These are phyloP conservation scores for Diogma glabrata DNA, from an alignment of 2,888 invertebrate species.

Conservation along the genomic window DNA sequence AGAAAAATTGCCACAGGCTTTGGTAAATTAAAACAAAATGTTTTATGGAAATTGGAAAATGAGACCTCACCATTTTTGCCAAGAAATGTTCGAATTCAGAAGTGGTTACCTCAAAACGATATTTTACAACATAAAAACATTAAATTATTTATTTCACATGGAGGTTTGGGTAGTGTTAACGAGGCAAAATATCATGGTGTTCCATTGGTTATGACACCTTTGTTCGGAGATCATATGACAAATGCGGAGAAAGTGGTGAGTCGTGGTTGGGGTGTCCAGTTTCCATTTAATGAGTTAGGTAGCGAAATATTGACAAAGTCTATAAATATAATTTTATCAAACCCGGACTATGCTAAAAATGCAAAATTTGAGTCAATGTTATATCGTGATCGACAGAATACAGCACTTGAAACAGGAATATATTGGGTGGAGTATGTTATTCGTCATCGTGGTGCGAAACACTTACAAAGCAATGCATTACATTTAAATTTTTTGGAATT, in stretches of 20 bases:
- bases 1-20: background rate
- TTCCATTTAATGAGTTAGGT: background rate
- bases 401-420: background rate
- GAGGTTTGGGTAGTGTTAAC: background rate
- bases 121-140: background rate
- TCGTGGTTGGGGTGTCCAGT: background rate
- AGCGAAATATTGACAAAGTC: background rate
- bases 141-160: background rate
- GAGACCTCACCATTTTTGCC: background rate
- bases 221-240: background rate
- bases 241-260: background rate
- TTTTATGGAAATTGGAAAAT: background rate
- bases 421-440: background rate
- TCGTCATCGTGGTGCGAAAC: background rate
- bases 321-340: background rate
- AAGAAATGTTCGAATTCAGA: background rate
- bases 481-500: background rate
- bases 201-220: background rate
- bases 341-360: background rate
- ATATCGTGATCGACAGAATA: background rate
- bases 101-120: background rate
- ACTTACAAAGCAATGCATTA: background rate
- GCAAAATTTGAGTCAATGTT: background rate
- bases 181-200: constrained; percentile 1
- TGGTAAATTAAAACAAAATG: background rate